Evolutionary conservation across 2,797 vertebrate genomes (phyloP).

Genomic region (Tragelaphus oryx): DNA sequence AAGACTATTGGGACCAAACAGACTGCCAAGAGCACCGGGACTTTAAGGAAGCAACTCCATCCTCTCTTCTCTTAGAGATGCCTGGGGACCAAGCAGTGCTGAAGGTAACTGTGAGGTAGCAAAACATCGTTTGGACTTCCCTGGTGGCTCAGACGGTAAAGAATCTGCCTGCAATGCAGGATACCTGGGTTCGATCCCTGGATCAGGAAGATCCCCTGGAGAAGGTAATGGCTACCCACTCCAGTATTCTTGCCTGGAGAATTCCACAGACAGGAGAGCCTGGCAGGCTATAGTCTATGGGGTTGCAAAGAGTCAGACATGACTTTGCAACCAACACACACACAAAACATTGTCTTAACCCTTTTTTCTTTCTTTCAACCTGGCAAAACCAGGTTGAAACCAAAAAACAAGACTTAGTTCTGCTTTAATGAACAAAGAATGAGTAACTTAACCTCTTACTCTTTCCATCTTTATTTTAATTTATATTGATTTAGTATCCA

Average conservation of each 20-base stretch:
- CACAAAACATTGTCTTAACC: neutral
- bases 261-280: neutral
- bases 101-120: rapidly evolving
- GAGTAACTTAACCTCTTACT: neutral
- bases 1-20: rapidly evolving
- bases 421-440: neutral
- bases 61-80: neutral
- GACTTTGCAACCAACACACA: neutral
- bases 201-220: neutral
- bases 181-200: neutral
- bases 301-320: neutral
- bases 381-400: neutral
- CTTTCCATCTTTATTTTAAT: neutral
- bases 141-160: neutral
- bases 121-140: neutral
- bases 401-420: neutral
- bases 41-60: neutral
- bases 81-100: neutral
- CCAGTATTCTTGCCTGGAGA: neutral
- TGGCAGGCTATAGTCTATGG: neutral
- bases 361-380: neutral
- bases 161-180: neutral
- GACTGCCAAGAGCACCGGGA: neutral
- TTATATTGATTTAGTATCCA: neutral
- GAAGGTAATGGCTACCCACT: neutral